Base-by-base conservation (phyloP, 1,140 invertebrate species). In the Helicorthomorpha holstii region DNA sequence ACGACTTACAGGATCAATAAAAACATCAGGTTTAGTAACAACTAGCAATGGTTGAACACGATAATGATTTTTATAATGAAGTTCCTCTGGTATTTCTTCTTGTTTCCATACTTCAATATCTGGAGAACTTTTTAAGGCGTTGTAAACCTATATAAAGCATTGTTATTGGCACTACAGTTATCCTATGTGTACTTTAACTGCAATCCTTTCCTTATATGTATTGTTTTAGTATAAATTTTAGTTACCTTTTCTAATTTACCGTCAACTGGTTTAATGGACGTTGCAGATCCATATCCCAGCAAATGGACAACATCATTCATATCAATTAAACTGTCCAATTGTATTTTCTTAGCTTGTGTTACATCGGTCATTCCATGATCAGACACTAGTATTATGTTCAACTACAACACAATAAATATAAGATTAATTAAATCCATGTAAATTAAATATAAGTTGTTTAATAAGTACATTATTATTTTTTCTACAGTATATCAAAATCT, bases 361-460 rank as follows among this genome's bases (percentile, higher is more conserved):
- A 50, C 53, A 14, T 58, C 60, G 16, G 64, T 63, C 68, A 70
- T 70, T 25, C 71, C 70, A 57, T 72, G 70, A 54, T 73, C 71
- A 41, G 69, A 67, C 21, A 69, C 50, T 22, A 73, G 62, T 21
- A 72, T 59, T 22, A 72, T 53, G 58, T 71, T 67, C n/a, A 71
- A 62, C 62, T 27, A 55, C 52, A 49, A 27, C 22, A 45, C 4
- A 45, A 19, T 19, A 45, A 7, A 45, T 19, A 7, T 12, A 45
- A 45, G 19, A 45, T 7, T 34, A 16, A 7, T 16, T 46, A 46
- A 12, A 46, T 10, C 4, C 19, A 46, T 7, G 44, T 46, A 21
- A 46, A 10, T 46, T 10, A 16, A 46, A 41, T 41, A 12, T 41
- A 12, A 12, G 38, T 19, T 41, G 38, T 12, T 19, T 12, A 41